Base-by-base conservation (phyloP, 2,888 invertebrate species). In the Drepanosiphum platanoidis region DNA sequence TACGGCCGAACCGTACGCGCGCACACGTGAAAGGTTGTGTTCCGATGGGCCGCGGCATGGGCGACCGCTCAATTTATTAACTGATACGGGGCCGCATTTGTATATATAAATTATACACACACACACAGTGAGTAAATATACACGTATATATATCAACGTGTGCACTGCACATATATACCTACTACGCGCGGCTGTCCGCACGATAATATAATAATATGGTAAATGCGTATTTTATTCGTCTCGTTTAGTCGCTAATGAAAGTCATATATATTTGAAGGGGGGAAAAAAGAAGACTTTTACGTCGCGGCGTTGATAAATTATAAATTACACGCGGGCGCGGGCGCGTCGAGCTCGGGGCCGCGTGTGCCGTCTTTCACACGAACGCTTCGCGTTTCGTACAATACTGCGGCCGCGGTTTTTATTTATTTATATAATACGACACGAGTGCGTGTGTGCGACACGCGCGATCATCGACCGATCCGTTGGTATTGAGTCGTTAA, bases 201-300 rank as follows among this genome's bases (percentile, higher is more conserved):
- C 52, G 46, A 52, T 22, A 1, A 52, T n/a, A n/a, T 39, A 7
- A 39, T 39, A 39, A 7, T 22, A 22, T 52, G 61, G 9, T 61
- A 61, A 27, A 61, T 5, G 1, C n/a, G 52, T 27, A 27, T 61
- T 61, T 61, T n/a, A 27, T 61, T 34, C 42, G 39, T 72, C 30
- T 18, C 72, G 72, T 58, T 52, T 75, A 52, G 52, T n/a, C 34
- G n/a, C 75, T 75, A 75, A 75, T 75, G 75, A 75, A 75, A 75
- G 75, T 52, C 52, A 15, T 52, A 75, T 58, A 58, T 58, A 22
- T 13, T 0, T 9, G 36, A 72, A 27, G 61, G 9, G 22, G 11
- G 42, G 8, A 27, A 61, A 2, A 61, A 27, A 27, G 22, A 61
- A 61, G 22, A 61, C 27, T 61, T 61, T 61, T 61, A 61, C 61